A percentile compares a stretch with the other conserved stretches of the same genome.
phyloP scores from a whole-genome alignment of 1,140 invertebrate species.

The Asobara japonica region DNA sequence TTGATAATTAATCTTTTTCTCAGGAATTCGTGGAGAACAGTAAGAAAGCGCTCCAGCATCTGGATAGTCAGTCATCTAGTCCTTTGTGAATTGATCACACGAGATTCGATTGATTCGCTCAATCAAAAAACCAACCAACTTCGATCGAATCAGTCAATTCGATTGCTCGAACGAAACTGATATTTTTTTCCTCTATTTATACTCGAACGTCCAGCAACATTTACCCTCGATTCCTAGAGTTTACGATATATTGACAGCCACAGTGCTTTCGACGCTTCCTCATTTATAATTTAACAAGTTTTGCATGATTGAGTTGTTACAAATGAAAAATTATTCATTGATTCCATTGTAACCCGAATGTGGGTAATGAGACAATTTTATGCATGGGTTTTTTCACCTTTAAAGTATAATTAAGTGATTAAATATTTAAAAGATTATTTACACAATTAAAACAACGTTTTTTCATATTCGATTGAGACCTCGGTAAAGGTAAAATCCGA shows the following conservation, averaged over 20 bases:
- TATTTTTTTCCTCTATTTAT: neutral
- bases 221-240: too few relatives aligned
- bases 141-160: neutral
- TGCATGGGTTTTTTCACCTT: neutral
- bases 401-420: too few relatives aligned
- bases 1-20: conserved; percentile 14
- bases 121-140: neutral
- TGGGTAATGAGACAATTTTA: neutral
- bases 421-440: too few relatives aligned
- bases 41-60: conserved; percentile 67
- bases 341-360: neutral
- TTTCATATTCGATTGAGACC: too few relatives aligned
- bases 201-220: neutral
- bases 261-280: neutral
- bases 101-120: conserved; percentile 11
- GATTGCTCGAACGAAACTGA: too few relatives aligned
- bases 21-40: conserved; percentile 75
- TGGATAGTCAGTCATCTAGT: conserved; percentile 36
- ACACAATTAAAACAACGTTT: too few relatives aligned
- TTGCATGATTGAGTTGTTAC: neutral
- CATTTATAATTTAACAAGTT: neutral
- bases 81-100: conserved; percentile 4
- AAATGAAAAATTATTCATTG: neutral
- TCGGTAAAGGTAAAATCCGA: too few relatives aligned
- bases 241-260: too few relatives aligned